Evolutionary conservation across 2,888 invertebrate species (phyloP).

Genomic region (Diaprepes abbreviatus): DNA sequence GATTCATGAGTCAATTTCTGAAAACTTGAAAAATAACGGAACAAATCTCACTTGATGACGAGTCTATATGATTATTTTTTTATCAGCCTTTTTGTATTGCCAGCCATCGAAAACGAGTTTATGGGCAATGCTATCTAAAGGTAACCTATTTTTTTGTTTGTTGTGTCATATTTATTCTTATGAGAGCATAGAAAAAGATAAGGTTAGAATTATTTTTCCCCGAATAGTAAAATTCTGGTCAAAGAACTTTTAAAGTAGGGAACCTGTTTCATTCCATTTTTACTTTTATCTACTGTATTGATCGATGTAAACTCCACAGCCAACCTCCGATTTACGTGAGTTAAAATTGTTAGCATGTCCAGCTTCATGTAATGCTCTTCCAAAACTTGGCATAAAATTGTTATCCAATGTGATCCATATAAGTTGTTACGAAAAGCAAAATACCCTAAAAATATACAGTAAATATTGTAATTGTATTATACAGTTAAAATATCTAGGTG

Average conservation of each 20-base stretch:
- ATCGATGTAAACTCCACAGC: constrained; percentile 75
- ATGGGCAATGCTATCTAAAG: no score
- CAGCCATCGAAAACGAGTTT: no score
- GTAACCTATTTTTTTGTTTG: no score
- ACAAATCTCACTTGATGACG: no score
- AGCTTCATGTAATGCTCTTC: constrained; percentile 78
- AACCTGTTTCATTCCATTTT: constrained; percentile 87
- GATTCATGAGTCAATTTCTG: no score
- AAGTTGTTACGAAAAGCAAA: constrained; percentile 41
- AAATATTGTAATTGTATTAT: no score
- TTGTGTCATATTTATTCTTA: no score
- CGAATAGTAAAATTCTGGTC: constrained; percentile 74
- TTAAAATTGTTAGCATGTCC: constrained; percentile 87
- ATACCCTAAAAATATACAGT: constrained; percentile 61
- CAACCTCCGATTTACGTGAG: constrained; percentile 86
- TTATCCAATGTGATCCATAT: constrained; percentile 19
- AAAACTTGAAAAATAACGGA: no score
- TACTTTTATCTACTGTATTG: constrained; percentile 85
- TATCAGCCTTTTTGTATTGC: no score
- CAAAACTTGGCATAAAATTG: constrained; percentile 79
- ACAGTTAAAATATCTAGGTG: no score
- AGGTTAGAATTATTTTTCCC: constrained; percentile 9
- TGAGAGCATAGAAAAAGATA: no score
- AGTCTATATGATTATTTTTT: no score
- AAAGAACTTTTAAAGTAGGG: constrained; percentile 92